Evolutionary conservation across 2,113 vertebrate species (phyloP).

Genomic region (Lycaon pictus): DNA sequence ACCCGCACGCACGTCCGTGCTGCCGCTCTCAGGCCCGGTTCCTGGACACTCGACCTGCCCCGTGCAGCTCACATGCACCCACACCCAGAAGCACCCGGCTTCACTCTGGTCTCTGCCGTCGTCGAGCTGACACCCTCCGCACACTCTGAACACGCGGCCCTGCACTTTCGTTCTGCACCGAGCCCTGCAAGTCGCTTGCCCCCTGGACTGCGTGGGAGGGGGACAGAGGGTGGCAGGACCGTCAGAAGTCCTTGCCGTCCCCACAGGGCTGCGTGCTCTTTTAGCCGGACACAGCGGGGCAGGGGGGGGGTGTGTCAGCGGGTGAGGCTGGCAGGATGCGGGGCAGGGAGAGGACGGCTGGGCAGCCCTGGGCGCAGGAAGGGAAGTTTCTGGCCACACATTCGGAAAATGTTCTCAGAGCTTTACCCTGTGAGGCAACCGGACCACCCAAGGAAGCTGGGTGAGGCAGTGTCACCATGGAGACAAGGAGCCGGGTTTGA

Average conservation of each 20-base stretch:
- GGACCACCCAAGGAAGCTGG: conserved; percentile 71
- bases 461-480: conserved; percentile 35
- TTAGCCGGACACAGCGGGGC: neutral
- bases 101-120: no score
- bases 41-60: rapidly evolving
- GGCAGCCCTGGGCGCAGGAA: conserved; percentile 58
- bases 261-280: neutral
- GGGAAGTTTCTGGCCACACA: conserved; percentile 65
- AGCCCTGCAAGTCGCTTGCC: neutral
- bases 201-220: no score
- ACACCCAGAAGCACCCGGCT: neutral
- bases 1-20: no score
- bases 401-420: conserved; percentile 72
- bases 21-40: neutral
- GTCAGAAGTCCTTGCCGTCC: no score
- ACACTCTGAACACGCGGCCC: neutral
- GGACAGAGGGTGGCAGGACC: neutral
- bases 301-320: neutral
- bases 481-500: conserved; percentile 66
- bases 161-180: neutral
- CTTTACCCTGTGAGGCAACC: conserved; percentile 56
- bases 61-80: rapidly evolving
- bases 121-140: neutral
- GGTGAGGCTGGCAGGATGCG: neutral
- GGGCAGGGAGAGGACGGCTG: neutral